Evolutionary conservation across 1,140 invertebrate species (phyloP).

Genomic region (Metaphire vulgaris): DNA sequence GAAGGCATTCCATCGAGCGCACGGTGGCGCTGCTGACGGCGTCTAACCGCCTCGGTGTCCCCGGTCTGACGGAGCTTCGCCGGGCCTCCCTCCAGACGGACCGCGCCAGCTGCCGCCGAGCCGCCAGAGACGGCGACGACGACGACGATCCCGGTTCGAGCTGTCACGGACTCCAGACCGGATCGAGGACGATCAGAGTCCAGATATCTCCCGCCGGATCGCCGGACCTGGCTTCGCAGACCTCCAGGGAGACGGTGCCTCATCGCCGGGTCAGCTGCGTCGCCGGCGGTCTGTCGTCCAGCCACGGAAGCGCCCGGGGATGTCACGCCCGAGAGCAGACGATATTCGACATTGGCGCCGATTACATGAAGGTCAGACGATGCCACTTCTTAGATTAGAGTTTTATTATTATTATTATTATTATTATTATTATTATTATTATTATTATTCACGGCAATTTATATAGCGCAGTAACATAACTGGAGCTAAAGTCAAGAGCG

Average conservation of each 20-base stretch:
- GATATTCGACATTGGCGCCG: conserved; percentile 75
- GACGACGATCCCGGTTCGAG: not conserved
- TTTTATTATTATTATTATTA: too few relatives aligned
- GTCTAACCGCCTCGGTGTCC: conserved; percentile 14
- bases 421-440: too few relatives aligned
- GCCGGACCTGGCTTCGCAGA: conserved; percentile 1
- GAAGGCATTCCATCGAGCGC: conserved; percentile 13
- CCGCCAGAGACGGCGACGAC: not conserved
- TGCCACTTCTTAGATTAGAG: too few relatives aligned
- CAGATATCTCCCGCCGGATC: not conserved
- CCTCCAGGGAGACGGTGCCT: not conserved
- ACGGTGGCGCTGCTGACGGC: conserved; percentile 8
- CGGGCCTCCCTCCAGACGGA: conserved; percentile 19
- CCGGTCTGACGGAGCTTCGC: conserved; percentile 1
- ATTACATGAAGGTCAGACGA: conserved; percentile 67
- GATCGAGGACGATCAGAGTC: not conserved
- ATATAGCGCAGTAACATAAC: too few relatives aligned
- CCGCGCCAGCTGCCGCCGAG: not conserved
- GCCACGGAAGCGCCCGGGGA: not conserved
- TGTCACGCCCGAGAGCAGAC: conserved; percentile 30
- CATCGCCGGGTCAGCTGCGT: conserved; percentile 10
- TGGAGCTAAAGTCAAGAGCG: too few relatives aligned
- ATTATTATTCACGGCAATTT: too few relatives aligned
- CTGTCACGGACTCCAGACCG: not conserved
- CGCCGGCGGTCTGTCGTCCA: not conserved